phyloP scores from a whole-genome alignment of 2,113 vertebrate genomes.

The Oryzias javanicus region DNA sequence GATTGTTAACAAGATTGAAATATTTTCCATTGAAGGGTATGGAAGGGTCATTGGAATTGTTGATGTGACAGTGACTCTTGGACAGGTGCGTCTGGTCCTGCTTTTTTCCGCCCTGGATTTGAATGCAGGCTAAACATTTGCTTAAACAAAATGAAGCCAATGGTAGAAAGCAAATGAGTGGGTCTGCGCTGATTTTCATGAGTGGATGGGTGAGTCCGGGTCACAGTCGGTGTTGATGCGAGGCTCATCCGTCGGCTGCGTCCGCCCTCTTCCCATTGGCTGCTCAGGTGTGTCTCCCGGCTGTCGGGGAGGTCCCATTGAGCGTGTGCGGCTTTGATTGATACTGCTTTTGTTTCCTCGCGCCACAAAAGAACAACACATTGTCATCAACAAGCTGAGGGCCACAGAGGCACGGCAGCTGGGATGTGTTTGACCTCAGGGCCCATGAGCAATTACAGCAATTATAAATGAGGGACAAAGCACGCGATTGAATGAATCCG shows the following conservation, averaged over 20 bases:
- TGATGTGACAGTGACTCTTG: neutral
- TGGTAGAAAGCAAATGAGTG: slow-evolving; percentile 38
- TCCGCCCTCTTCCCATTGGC: too few relatives aligned
- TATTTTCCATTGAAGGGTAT: too few relatives aligned
- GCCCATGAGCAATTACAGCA: slow-evolving; percentile 38
- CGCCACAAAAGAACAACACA: neutral
- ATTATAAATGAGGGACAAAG: slow-evolving; percentile 20
- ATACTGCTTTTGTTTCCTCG: slow-evolving; percentile 15
- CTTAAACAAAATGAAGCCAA: slow-evolving; percentile 57
- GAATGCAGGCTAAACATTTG: slow-evolving; percentile 56
- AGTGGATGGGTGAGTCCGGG: neutral
- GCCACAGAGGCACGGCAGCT: slow-evolving; percentile 1
- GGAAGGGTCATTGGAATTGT: too few relatives aligned
- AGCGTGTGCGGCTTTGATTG: slow-evolving; percentile 9
- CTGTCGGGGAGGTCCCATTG: slow-evolving; percentile 9
- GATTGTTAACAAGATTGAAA: too few relatives aligned
- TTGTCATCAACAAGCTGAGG: slow-evolving; percentile 8
- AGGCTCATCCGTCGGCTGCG: too few relatives aligned
- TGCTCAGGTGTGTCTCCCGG: slow-evolving; percentile 14
- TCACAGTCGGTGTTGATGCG: too few relatives aligned
- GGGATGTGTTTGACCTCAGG: slow-evolving; percentile 33
- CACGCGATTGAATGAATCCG: slow-evolving; percentile 2
- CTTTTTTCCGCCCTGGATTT: slow-evolving; percentile 41
- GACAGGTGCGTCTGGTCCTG: neutral
- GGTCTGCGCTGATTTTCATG: neutral